A percentile compares a stretch with the other conserved stretches of the same genome.
Evolutionary conservation across 2,113 vertebrate species (phyloP).

Genomic region (Carettochelys insculpta): DNA sequence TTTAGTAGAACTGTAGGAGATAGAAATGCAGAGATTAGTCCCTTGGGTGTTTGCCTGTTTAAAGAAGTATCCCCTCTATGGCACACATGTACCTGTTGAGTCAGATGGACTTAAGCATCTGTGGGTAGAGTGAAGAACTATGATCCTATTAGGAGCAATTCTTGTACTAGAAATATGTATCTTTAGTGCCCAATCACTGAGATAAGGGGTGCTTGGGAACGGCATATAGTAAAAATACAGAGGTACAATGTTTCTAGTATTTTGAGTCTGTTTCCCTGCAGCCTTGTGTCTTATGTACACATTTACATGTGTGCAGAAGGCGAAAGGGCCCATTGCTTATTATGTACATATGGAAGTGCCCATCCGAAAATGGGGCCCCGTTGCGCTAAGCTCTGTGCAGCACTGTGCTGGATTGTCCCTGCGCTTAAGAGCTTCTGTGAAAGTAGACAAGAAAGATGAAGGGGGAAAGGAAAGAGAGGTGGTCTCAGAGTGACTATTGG

Average conservation of each 20-base stretch:
- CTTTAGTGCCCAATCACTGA: background rate
- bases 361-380: rapidly evolving
- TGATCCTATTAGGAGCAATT: background rate
- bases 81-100: background rate
- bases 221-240: background rate
- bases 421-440: background rate
- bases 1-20: background rate
- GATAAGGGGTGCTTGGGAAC: background rate
- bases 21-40: background rate
- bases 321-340: background rate
- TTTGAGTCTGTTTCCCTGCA: background rate
- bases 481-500: background rate
- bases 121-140: rapidly evolving
- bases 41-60: background rate
- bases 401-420: rapidly evolving
- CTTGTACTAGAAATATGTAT: background rate
- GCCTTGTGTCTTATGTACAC: rapidly evolving
- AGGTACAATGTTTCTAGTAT: background rate
- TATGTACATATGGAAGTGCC: background rate
- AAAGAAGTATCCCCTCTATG: background rate
- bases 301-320: background rate
- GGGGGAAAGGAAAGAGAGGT: background rate
- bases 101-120: background rate
- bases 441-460: too few species aligned
- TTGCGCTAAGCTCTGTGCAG: background rate